Conservation (phyloP, 2,797 vertebrate genomes). For the Choloepus didactylus region DNA sequence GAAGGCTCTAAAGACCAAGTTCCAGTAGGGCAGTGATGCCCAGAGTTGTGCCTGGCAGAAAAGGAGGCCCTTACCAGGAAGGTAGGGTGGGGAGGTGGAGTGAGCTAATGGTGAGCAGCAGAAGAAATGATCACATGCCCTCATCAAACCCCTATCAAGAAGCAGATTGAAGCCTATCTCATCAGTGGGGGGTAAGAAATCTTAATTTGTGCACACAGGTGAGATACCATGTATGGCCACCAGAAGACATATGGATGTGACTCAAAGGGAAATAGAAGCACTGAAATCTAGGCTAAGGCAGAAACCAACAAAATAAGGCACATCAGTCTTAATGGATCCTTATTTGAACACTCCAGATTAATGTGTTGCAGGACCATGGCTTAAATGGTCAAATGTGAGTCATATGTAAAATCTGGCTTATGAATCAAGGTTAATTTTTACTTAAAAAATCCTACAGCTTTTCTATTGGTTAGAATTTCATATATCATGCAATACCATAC, state of each 20-base stretch:
- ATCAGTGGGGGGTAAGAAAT: neutral
- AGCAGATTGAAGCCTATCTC: neutral
- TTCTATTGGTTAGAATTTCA: slow-evolving; percentile 8
- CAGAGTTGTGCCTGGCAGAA: neutral
- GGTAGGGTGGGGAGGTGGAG: rapidly evolving
- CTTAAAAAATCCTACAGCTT: neutral
- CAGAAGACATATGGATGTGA: neutral
- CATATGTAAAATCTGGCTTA: neutral
- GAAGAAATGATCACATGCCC: neutral
- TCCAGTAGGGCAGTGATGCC: neutral
- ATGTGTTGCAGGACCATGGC: neutral
- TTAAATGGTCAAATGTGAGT: neutral
- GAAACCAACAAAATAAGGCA: neutral
- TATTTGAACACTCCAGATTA: neutral
- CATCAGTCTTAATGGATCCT: neutral
- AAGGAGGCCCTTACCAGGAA: neutral
- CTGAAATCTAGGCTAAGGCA: neutral
- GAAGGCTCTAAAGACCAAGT: neutral
- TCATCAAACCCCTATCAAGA: neutral
- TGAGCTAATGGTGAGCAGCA: neutral
- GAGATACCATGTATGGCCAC: neutral
- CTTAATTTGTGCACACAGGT: neutral
- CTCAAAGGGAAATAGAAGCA: neutral
- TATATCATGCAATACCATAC: neutral
- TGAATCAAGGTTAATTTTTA: slow-evolving; percentile 18